Evolutionary conservation across 2,113 vertebrate genomes (phyloP).

Genomic region (Cyanoramphus novaezelandiae): DNA sequence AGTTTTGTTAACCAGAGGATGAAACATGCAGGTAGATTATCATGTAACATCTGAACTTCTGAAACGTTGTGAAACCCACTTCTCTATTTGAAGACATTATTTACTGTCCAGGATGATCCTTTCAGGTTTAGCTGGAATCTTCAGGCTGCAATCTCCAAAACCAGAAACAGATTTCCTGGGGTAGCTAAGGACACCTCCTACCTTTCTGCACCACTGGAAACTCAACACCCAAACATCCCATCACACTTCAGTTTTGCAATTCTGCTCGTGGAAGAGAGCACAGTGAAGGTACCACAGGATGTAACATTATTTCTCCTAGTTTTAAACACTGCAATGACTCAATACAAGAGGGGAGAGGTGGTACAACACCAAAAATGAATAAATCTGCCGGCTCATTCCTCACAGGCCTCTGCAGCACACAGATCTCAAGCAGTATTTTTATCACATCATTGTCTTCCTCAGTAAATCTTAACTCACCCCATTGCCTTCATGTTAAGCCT

Average conservation of each 20-base stretch:
- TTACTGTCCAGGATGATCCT: background rate
- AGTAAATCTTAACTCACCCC: background rate
- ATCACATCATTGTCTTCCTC: background rate
- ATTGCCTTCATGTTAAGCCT: background rate
- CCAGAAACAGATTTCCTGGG: background rate
- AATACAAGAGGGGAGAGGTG: background rate
- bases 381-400: background rate
- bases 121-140: background rate
- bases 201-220: background rate
- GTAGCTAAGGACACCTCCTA: background rate
- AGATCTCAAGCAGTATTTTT: background rate
- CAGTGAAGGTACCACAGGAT: background rate
- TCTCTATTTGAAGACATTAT: background rate
- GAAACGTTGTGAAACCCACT: background rate
- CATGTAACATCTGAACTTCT: background rate
- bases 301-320: background rate
- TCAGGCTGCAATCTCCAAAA: background rate
- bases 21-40: background rate
- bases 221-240: background rate
- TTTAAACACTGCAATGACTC: background rate
- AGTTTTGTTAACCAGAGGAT: background rate
- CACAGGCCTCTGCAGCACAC: background rate
- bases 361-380: background rate
- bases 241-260: background rate
- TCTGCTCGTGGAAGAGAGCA: background rate